Evolutionary conservation across 2,113 vertebrate species (phyloP).

Genomic region (Malurus elegans): DNA sequence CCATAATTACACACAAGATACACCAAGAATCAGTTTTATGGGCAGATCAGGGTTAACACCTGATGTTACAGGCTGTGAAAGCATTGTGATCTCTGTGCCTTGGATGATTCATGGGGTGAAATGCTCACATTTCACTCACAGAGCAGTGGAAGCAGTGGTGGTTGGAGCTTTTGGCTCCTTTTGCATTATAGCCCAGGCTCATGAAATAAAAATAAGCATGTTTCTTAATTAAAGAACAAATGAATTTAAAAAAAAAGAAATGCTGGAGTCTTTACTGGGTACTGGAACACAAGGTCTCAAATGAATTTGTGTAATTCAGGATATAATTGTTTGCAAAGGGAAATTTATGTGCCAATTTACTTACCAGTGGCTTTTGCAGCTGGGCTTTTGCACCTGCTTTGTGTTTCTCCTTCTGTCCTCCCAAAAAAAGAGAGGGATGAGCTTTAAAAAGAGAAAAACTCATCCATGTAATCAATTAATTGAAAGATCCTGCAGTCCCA

Average conservation of each 20-base stretch:
- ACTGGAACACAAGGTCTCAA: not conserved
- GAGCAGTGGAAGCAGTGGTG: not conserved
- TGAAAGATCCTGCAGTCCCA: not conserved
- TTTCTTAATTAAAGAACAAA: constrained; percentile 70
- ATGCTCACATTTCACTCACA: not conserved
- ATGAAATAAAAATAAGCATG: constrained; percentile 57
- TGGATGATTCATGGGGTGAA: not conserved
- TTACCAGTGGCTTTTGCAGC: not conserved
- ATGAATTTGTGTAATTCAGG: not conserved
- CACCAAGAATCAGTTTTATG: not conserved
- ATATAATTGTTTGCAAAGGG: not conserved
- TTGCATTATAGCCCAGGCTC: not conserved
- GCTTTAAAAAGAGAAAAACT: not conserved
- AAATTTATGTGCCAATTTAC: not conserved
- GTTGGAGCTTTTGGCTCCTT: constrained; percentile 1
- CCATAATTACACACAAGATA: not conserved
- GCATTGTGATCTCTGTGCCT: not conserved
- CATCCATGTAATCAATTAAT: not conserved
- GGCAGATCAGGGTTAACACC: not conserved
- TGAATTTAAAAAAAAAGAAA: not conserved
- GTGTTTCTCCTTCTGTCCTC: not conserved
- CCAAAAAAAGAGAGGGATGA: not conserved
- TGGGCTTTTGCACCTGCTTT: not conserved
- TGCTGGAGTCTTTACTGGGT: not conserved
- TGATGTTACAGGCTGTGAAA: not conserved